phyloP scores from a whole-genome alignment of 2,113 vertebrate genomes.

The Labeo rohita region DNA sequence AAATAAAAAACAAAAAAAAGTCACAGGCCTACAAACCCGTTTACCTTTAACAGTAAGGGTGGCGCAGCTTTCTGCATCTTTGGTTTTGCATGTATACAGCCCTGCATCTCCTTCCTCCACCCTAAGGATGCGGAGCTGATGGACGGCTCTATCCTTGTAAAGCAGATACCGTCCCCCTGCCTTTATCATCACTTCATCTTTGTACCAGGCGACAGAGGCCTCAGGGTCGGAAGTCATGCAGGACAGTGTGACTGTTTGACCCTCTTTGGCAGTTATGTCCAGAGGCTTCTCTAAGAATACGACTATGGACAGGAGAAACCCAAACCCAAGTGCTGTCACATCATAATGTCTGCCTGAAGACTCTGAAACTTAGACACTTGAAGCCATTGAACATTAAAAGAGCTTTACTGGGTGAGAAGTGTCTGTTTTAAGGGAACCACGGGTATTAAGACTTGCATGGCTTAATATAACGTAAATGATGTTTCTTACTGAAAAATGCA shows the following conservation, averaged over 20 bases:
- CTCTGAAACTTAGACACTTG: constrained; percentile 18
- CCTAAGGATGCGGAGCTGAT: constrained; percentile 74
- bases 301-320: constrained; percentile 70
- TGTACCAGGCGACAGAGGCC: constrained; percentile 66
- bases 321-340: constrained; percentile 47
- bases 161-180: constrained; percentile 72
- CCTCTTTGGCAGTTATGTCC: constrained; percentile 73
- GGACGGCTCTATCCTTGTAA: constrained; percentile 63
- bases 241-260: constrained; percentile 73
- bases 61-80: constrained; percentile 79
- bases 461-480: too few species aligned
- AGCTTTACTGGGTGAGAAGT: background rate
- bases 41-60: constrained; percentile 83
- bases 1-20: background rate
- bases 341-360: constrained; percentile 5
- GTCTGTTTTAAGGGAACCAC: background rate
- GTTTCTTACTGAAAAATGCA: too few species aligned
- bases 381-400: constrained; percentile 17
- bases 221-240: constrained; percentile 80
- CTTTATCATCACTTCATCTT: constrained; percentile 62
- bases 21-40: constrained; percentile 20
- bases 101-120: constrained; percentile 76
- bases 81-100: constrained; percentile 76
- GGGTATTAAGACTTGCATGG: too few species aligned
- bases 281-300: constrained; percentile 74